Evolutionary conservation across 1,140 invertebrate genomes (phyloP).

Genomic region (Pararge aegeria): DNA sequence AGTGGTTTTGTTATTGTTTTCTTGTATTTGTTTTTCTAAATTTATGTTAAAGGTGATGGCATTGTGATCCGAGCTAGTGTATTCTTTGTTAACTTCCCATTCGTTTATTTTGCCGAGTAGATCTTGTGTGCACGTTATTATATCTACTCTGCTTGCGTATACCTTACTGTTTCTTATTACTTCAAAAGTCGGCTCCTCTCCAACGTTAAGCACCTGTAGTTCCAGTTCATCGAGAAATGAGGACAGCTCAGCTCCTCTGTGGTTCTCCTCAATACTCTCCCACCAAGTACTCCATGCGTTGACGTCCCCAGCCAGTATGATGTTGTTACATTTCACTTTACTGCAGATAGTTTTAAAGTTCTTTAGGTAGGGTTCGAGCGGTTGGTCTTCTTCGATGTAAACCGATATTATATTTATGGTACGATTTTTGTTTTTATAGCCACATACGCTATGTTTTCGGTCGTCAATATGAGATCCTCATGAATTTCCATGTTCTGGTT

Average conservation of each 20-base stretch:
- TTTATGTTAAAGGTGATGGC: constrained; percentile 10
- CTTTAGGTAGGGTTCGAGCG: constrained; percentile 1
- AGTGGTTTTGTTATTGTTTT: constrained; percentile 9
- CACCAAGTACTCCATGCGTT: constrained; percentile 36
- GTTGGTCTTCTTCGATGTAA: constrained; percentile 7
- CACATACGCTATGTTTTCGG: constrained; percentile 13
- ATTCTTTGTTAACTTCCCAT: constrained; percentile 3
- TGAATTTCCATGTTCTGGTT: constrained; percentile 2
- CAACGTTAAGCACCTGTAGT: constrained; percentile 26
- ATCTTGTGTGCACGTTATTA: constrained; percentile 14
- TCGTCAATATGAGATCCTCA: constrained; percentile 10
- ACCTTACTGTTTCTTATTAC: constrained; percentile 17
- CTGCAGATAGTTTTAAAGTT: neutral
- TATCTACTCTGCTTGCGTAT: constrained; percentile 24
- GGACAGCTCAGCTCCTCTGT: constrained; percentile 11
- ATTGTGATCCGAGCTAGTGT: constrained; percentile 21
- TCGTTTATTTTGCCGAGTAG: neutral
- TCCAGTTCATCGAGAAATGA: constrained; percentile 17
- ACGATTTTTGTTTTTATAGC: constrained; percentile 1
- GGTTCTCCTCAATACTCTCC: constrained; percentile 16
- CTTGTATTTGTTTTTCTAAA: neutral
- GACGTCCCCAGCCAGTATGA: constrained; percentile 26
- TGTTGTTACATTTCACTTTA: neutral
- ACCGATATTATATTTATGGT: constrained; percentile 2
- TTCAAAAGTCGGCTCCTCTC: constrained; percentile 29